Evolutionary conservation across 2,888 invertebrate genomes (phyloP).

Genomic region (Tigriopus californicus): DNA sequence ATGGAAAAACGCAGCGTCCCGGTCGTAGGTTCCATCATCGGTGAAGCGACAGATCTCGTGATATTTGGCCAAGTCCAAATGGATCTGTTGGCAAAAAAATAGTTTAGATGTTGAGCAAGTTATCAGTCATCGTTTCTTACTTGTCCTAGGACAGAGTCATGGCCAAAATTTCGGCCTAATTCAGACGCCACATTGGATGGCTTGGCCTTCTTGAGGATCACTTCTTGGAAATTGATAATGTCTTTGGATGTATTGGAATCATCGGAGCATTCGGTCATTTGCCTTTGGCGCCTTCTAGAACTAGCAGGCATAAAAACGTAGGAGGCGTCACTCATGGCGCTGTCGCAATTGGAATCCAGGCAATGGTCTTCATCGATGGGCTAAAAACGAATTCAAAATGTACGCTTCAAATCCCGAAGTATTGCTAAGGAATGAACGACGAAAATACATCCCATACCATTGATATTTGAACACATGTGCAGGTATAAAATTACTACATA

Average conservation of each 20-base stretch:
- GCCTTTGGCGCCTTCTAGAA: not conserved
- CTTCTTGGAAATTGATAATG: conserved; percentile 19
- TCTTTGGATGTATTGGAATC: not conserved
- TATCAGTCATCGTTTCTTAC: no score
- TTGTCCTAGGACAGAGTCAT: conserved; percentile 31
- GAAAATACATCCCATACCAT: no score
- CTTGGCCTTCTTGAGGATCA: conserved; percentile 23
- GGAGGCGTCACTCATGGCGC: no score
- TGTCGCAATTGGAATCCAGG: no score
- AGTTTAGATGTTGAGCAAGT: no score
- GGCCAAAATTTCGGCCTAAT: not conserved
- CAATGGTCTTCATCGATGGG: no score
- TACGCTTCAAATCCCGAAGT: no score
- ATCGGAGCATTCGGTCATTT: conserved; percentile 14
- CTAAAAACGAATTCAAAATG: no score
- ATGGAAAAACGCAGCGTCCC: conserved; percentile 34
- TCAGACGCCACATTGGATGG: conserved; percentile 26
- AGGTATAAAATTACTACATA: no score
- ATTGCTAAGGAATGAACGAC: no score
- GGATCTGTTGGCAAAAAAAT: conserved; percentile 26
- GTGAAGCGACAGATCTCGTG: conserved; percentile 27
- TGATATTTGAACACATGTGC: no score
- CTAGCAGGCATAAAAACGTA: no score
- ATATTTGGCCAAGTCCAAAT: conserved; percentile 36
- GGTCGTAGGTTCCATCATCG: conserved; percentile 28